Evolutionary conservation across 2,888 invertebrate genomes (phyloP).

Genomic region (Pyralis farinalis): DNA sequence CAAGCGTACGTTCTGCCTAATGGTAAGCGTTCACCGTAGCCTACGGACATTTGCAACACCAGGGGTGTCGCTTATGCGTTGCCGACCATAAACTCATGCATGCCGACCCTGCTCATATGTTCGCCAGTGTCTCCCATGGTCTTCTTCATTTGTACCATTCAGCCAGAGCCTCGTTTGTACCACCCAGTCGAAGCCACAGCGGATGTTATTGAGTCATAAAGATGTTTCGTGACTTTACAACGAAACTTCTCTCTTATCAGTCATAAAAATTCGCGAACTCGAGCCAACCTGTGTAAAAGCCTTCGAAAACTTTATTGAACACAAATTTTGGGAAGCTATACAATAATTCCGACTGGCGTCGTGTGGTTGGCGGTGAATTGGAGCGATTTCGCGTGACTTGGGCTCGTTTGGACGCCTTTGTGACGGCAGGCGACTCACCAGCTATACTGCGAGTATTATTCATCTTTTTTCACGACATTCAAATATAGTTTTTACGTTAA

Average conservation of each 20-base stretch:
- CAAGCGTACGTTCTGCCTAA: no score
- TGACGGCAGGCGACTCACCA: conserved; percentile 10
- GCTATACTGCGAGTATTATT: conserved; percentile 23
- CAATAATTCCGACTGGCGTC: conserved; percentile 8
- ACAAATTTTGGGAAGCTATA: neutral
- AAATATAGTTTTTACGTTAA: neutral
- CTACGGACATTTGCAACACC: no score
- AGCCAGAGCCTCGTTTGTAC: no score
- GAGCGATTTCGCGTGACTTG: conserved; percentile 32
- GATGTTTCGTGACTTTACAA: neutral
- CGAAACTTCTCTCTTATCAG: neutral
- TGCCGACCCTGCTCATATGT: no score
- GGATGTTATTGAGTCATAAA: no score
- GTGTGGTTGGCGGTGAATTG: conserved; percentile 8
- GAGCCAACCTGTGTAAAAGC: neutral
- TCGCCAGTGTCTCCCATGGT: no score
- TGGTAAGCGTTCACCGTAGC: no score
- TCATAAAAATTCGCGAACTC: neutral
- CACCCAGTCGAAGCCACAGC: no score
- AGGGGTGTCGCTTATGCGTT: no score
- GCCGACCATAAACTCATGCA: no score
- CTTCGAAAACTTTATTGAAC: neutral
- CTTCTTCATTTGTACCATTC: no score
- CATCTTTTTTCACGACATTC: conserved; percentile 9
- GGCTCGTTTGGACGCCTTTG: conserved; percentile 21